Evolutionary conservation across 1,140 invertebrate genomes (phyloP).

Genomic region (Heterodera schachtii): DNA sequence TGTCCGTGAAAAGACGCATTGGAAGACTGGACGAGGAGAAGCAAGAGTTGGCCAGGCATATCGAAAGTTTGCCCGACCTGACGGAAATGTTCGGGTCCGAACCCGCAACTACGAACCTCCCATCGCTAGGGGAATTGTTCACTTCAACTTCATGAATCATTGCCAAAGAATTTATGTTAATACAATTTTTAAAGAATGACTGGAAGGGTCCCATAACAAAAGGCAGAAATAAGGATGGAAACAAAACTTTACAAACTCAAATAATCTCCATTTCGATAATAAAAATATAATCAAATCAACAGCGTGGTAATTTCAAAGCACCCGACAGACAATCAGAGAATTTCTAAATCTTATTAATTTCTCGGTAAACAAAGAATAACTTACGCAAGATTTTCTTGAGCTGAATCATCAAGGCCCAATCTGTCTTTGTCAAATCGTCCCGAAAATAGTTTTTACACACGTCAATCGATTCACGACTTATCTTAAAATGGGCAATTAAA

Average conservation of each 20-base stretch:
- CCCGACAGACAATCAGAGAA: neutral
- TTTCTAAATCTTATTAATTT: neutral
- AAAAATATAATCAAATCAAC: neutral
- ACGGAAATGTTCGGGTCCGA: slow-evolving; percentile 27
- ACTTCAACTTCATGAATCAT: slow-evolving; percentile 13
- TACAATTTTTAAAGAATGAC: slow-evolving; percentile 1
- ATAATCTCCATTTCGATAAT: neutral
- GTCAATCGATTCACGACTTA: slow-evolving; percentile 94
- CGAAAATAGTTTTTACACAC: slow-evolving; percentile 98
- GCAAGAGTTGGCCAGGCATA: slow-evolving; percentile 31
- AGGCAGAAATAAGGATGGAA: neutral
- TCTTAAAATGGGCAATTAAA: slow-evolving; percentile 74
- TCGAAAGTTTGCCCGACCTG: slow-evolving; percentile 32
- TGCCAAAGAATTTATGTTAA: neutral
- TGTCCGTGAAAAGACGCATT: slow-evolving; percentile 31
- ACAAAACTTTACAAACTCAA: neutral
- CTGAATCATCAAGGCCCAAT: slow-evolving; percentile 97
- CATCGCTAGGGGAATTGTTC: slow-evolving; percentile 35
- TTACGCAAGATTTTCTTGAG: slow-evolving; percentile 94
- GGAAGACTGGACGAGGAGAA: slow-evolving; percentile 31
- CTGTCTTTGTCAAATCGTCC: slow-evolving; percentile 89
- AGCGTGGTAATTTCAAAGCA: neutral
- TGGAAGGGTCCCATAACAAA: neutral
- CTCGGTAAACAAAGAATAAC: neutral
- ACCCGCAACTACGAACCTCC: neutral